A percentile compares a stretch with the other conserved stretches of the same genome.
These are phyloP conservation scores for Plebejus melissa DNA, from an alignment of 2,888 invertebrate genomes.

Conservation along the genomic window DNA sequence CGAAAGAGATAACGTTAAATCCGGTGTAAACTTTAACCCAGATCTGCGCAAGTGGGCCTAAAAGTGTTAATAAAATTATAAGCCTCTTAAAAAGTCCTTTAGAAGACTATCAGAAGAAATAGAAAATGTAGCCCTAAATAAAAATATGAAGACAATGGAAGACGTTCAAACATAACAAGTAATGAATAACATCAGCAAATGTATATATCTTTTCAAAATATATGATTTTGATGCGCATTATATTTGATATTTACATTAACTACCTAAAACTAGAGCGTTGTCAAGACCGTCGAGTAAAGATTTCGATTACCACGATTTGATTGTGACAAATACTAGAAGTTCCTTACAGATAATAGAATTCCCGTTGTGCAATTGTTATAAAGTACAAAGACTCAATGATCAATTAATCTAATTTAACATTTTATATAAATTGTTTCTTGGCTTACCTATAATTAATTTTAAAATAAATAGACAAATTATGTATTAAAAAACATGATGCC, in stretches of 20 bases:
- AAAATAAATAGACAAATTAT: background rate
- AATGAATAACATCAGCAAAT: conserved; percentile 30
- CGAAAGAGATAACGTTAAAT: no score
- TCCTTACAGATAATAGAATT: conserved; percentile 34
- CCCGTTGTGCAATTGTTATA: conserved; percentile 36
- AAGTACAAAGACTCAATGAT: conserved; percentile 34
- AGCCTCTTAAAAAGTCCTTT: background rate
- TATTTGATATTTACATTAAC: conserved; percentile 65
- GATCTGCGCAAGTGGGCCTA: no score
- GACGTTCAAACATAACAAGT: conserved; percentile 57
- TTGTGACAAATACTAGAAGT: conserved; percentile 11
- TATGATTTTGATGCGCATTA: conserved; percentile 60
- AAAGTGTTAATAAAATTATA: background rate
- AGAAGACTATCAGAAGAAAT: background rate
- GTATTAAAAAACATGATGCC: background rate
- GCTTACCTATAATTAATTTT: conserved; percentile 9
- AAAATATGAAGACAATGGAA: conserved; percentile 51
- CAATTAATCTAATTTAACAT: conserved; percentile 24
- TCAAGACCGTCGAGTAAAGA: conserved; percentile 50
- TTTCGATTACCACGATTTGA: conserved; percentile 43
- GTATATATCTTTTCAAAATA: conserved; percentile 37
- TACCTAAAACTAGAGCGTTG: conserved; percentile 58
- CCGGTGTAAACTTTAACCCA: no score
- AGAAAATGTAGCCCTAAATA: conserved; percentile 20
- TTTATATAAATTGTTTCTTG: conserved; percentile 21